These are phyloP conservation scores for Cerastoderma edule DNA, from an alignment of 2,888 invertebrate species.

Conservation along the genomic window DNA sequence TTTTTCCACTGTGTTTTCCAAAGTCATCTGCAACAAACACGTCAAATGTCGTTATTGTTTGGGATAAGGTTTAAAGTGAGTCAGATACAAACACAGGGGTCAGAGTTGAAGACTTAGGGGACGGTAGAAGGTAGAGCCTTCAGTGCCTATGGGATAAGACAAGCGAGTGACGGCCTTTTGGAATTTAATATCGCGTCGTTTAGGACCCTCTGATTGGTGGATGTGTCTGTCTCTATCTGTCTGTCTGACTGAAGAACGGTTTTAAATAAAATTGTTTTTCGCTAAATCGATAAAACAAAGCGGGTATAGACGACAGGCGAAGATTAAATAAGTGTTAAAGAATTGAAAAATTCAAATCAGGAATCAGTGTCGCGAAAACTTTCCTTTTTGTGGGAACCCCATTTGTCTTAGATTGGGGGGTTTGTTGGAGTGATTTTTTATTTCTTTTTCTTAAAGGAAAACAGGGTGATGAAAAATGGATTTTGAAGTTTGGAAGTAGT, in stretches of 20 bases:
- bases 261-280: slow-evolving; percentile 43
- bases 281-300: slow-evolving; percentile 52
- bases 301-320: slow-evolving; percentile 49
- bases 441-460: no score
- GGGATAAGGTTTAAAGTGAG: slow-evolving; percentile 56
- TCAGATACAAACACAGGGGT: slow-evolving; percentile 49
- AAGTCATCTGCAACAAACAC: no score
- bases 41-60: no score
- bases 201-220: slow-evolving; percentile 52
- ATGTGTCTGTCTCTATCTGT: no score
- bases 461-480: no score
- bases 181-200: slow-evolving; percentile 55
- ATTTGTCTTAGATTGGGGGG: slow-evolving; percentile 36
- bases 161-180: slow-evolving; percentile 31
- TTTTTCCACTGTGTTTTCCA: no score
- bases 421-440: no score
- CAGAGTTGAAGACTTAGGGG: slow-evolving; percentile 52
- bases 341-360: slow-evolving; percentile 45
- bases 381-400: slow-evolving; percentile 25
- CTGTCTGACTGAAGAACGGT: slow-evolving; percentile 55
- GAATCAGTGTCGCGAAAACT: slow-evolving; percentile 29
- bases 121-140: slow-evolving; percentile 44
- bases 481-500: no score
- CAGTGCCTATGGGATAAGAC: slow-evolving; percentile 37
- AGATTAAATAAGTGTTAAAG: slow-evolving; percentile 55